These are phyloP conservation scores for Podarcis siculus DNA, from an alignment of 2,797 vertebrate genomes.

Conservation along the genomic window DNA sequence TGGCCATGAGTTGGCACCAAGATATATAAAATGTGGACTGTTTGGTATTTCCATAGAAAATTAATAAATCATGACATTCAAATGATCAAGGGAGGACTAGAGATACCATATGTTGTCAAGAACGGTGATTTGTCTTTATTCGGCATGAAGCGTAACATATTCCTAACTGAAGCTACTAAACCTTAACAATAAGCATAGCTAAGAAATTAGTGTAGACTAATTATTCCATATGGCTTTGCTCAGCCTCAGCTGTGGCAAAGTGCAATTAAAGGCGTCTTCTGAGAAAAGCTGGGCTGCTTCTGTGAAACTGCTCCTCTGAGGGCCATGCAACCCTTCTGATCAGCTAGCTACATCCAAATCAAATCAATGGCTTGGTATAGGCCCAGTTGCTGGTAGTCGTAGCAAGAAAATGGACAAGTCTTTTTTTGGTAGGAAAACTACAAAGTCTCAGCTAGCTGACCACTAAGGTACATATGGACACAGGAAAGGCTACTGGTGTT, in stretches of 20 bases:
- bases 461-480: neutral
- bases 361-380: neutral
- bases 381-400: constrained; percentile 42
- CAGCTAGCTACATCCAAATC: constrained; percentile 52
- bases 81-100: constrained; percentile 60
- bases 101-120: constrained; percentile 66
- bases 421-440: neutral
- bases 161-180: constrained; percentile 64
- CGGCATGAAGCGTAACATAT: constrained; percentile 61
- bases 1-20: constrained; percentile 74
- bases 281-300: constrained; percentile 49
- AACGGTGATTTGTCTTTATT: constrained; percentile 64
- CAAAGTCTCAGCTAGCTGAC: neutral
- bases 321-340: constrained; percentile 49
- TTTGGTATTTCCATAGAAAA: constrained; percentile 74
- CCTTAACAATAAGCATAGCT: constrained; percentile 67
- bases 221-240: constrained; percentile 41
- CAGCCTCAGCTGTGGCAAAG: constrained; percentile 58
- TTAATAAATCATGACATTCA: constrained; percentile 77
- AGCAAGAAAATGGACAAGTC: constrained; percentile 1
- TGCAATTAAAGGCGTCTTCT: constrained; percentile 60
- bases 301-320: constrained; percentile 58
- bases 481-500: too few species aligned
- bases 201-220: constrained; percentile 55
- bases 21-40: constrained; percentile 73